Evolutionary conservation across 1,140 invertebrate genomes (phyloP), one percentile per base, ranked within the genome.

Genomic region (Contarinia nasturtii): DNA sequence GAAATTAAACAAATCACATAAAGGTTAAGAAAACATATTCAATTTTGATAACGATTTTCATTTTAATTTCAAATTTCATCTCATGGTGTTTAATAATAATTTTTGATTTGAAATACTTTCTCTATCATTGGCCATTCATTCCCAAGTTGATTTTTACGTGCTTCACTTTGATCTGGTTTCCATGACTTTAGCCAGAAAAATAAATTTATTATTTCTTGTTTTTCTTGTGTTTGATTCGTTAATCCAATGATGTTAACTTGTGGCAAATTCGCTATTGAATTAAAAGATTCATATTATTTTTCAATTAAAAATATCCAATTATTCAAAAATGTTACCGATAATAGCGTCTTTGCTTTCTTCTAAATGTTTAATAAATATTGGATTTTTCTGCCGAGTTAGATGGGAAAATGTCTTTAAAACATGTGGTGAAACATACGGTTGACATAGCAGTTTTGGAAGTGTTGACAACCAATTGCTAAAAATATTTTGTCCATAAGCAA

Each of bases 171-270:
- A 27, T 27, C 10, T 27, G 27, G 27, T 10, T 27, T 27, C 27
- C 27, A 27, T 27, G 27, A 27, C 3, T 27, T 10, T 1, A 52
- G 52, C 48, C 62, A 57, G 37, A 60, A 63, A 38, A 57, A 60
- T 1, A 63, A 47, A 27, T 63, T 60, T 1, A 61, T 34, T 0
- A 63, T 55, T 33, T 56, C 54, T 34, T 58, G 59, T 10, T 58
- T 58, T 7, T 55, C 50, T 34, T 61, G 60, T 5, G 57, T 55
- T 12, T 43, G 44, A 46, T 57, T 52, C 15, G 20, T 15, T 2
- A 49, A 47, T 20, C 56, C 58, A 7, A 48, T 51, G 0, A 63
- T 50, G 33, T 60, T 54, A 7, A 63, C 48, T 10, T 49, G 43
- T 18, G 49, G 21, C 18, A 63, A 21, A 33, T 61, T 57, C 11